Base-by-base conservation (phyloP, 2,888 invertebrate species). In the Ennomos quercinarius region DNA sequence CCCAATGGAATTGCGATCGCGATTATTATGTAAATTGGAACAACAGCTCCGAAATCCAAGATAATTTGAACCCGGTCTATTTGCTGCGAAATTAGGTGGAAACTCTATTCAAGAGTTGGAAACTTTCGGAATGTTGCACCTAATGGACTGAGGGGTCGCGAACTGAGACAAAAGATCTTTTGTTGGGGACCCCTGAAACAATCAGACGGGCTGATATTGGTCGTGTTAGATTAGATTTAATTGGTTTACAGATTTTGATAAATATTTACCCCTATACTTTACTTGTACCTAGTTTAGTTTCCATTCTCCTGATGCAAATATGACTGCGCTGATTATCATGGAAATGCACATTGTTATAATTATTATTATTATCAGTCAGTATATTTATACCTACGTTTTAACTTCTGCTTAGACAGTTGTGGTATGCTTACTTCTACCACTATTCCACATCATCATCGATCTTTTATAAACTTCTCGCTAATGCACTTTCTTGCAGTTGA, bases 11-110 rank as follows among this genome's bases (percentile, higher is more conserved):
- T 52, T 40, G 44, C 57, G 34, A 56, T 48, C 46, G 11, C 44
- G 38, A 50, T 65, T 61, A 66, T 64, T 52, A 63, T 61, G 64
- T 57, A 60, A 65, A 67, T 65, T 63, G 45, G 46, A 48, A 50
- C 55, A 58, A 57, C 47, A 40, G 41, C 46, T 35, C 41, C 45
- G 38, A 56, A 58, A 57, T 67, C 45, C 27, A 11, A 70, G 63
- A 68, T 75, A 72, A 70, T 70, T 73, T 61, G 48, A 61, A 34
- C 57, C 53, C 63, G 68, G 74, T 83, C 79, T 81, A 87, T 86
- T 86, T 83, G 77, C 77, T 74, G 78, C 72, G 67, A 83, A 86
- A 85, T 87, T 85, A 84, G 83, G 82, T 77, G 74, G 77, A 77
- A 82, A 81, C 77, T 84, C 83, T 73, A 86, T 87, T 86, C 78